Conservation (phyloP, 23 tunicate genomes). For the Halocynthia aurantium region DNA sequence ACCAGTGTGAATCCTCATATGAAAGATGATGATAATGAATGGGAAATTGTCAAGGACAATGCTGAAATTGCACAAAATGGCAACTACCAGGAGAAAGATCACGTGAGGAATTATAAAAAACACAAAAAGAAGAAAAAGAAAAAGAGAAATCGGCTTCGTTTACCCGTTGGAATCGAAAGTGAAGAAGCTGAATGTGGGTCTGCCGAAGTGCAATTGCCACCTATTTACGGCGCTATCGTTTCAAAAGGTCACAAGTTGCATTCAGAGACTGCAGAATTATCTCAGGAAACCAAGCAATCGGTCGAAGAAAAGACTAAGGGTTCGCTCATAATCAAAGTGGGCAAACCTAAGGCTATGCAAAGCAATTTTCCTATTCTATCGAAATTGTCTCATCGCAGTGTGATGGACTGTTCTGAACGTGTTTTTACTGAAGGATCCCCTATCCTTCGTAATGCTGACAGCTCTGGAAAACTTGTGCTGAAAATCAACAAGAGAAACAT, state of each 20-base stretch:
- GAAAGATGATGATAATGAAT: conserved; percentile 17
- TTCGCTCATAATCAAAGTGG: no score
- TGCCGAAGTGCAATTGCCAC: neutral
- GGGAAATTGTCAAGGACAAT: conserved; percentile 23
- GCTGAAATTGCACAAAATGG: conserved; percentile 2
- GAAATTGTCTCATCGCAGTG: no score
- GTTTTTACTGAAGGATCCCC: no score
- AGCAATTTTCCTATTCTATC: no score
- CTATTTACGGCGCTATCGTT: conserved; percentile 16
- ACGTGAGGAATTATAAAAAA: neutral
- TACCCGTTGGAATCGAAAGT: conserved; percentile 1
- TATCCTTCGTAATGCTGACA: neutral
- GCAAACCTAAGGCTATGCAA: no score
- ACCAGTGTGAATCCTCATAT: neutral
- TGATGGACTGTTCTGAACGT: no score
- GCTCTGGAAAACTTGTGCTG: conserved; percentile 7
- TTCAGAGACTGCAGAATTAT: no score
- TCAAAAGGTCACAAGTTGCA: neutral
- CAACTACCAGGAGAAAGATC: neutral
- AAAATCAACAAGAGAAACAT: conserved; percentile 17
- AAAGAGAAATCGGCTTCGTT: conserved; percentile 36
- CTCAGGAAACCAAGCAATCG: no score
- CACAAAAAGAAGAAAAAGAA: conserved; percentile 52
- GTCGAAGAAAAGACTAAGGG: no score
- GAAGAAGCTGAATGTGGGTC: neutral